Base-by-base conservation (phyloP, 1,140 invertebrate genomes). In the Palaemon carinicauda region DNA sequence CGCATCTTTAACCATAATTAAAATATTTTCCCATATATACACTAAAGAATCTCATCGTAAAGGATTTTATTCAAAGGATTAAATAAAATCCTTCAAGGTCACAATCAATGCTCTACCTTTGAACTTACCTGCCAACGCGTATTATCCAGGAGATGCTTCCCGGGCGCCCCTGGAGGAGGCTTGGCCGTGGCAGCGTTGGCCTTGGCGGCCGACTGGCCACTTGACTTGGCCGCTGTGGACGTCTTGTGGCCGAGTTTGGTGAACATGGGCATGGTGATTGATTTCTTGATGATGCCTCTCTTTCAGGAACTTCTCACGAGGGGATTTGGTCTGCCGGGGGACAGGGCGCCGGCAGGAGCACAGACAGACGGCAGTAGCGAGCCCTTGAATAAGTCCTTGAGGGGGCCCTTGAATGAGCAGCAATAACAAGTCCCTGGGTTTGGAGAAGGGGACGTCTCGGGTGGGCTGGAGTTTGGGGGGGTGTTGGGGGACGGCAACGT, bases 221-320 rank as follows among this genome's bases (percentile, higher is more conserved):
- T 81, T 52, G 85, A 87, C 41, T 87, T 87, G 69, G 85, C 85
- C 69, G 78, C 85, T 29, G 85, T 81, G 69, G 85, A 87, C n/a
- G 77, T 60, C 85, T 87, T 87, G 69, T 87, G 85, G 50, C 78
- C 85, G 65, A 87, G 31, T 31, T 87, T 87, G 69, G 85, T 87
- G 41, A 87, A 87, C 85, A 87, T 87, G 69, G 84, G 85, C 84
- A 86, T 86, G 33, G 33, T 80, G 74, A 41, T 41, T 41, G 41
- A 41, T 41, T 41, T 41, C 41, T 41, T 41, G 41, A 41, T 41
- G 41, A 41, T 41, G 41, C 7, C 41, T 41, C 0, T 12, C 41
- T 41, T 41, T 41, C 41, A 41, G 5, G 15, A 15, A n/a, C n/a
- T 27, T 27, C n/a, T 27, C n/a, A 27, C 56, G 24, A n/a, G n/a